A percentile compares a stretch with the other conserved stretches of the same genome.
Evolutionary conservation across 2,888 invertebrate genomes (phyloP).

Genomic region (Helicoverpa assulta): DNA sequence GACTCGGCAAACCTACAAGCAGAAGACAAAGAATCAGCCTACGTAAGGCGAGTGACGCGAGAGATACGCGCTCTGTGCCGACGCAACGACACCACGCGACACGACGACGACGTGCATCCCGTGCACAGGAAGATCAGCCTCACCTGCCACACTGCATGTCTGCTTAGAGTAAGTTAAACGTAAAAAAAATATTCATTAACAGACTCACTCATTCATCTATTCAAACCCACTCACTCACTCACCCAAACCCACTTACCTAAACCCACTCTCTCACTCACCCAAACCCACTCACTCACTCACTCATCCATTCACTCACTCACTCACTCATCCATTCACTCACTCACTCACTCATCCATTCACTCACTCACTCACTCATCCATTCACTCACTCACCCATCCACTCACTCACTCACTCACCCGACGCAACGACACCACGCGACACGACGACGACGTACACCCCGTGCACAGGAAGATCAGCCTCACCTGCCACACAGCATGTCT

Average conservation of each 20-base stretch:
- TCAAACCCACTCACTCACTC: neutral
- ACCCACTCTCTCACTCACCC: too few species aligned
- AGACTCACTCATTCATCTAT: too few species aligned
- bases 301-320: too few species aligned
- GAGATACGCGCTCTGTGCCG: conserved; percentile 91
- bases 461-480: conserved; percentile 62
- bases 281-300: too few species aligned
- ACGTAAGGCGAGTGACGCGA: conserved; percentile 81
- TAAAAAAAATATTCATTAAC: neutral
- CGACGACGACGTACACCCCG: conserved; percentile 70
- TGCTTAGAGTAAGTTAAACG: conserved; percentile 33
- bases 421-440: conserved; percentile 89
- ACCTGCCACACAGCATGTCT: conserved; percentile 48
- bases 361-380: too few species aligned
- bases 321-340: too few species aligned
- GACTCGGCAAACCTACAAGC: conserved; percentile 60
- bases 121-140: conserved; percentile 65
- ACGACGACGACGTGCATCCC: conserved; percentile 69
- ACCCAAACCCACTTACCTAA: too few species aligned
- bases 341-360: too few species aligned
- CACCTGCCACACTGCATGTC: conserved; percentile 47
- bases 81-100: conserved; percentile 89
- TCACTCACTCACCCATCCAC: too few species aligned
- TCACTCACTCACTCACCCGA: conserved; percentile 51
- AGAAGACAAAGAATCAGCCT: conserved; percentile 67